Percentiles rank a stretch among this genome's conserved stretches.
Conservation (phyloP, 1,140 invertebrate species). For the Drosophila bifasciata region DNA sequence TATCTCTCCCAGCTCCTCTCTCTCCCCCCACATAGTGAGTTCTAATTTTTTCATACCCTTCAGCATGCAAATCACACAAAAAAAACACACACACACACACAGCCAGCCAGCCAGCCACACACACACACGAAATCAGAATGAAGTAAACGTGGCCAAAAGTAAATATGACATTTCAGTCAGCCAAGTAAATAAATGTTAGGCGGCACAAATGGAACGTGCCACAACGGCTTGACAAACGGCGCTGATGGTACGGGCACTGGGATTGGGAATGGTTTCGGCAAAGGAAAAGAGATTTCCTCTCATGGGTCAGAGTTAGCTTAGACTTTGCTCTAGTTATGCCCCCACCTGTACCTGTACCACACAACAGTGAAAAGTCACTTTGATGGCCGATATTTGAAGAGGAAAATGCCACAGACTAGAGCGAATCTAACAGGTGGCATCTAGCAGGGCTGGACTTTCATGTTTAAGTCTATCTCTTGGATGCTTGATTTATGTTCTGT, state of each 20-base stretch:
- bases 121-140: slow-evolving; percentile 39
- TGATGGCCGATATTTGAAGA: slow-evolving; percentile 13
- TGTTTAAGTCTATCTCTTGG: too few species aligned
- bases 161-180: slow-evolving; percentile 61
- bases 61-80: slow-evolving; percentile 73
- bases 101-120: too few species aligned
- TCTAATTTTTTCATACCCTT: slow-evolving; percentile 61
- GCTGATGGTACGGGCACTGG: too few species aligned
- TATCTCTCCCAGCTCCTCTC: slow-evolving; percentile 5
- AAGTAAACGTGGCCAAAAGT: slow-evolving; percentile 65
- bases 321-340: too few species aligned
- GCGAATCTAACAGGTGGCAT: too few species aligned
- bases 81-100: slow-evolving; percentile 33
- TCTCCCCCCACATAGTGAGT: slow-evolving; percentile 25
- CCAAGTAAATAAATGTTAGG: slow-evolving; percentile 71
- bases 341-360: slow-evolving; percentile 1
- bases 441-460: too few species aligned
- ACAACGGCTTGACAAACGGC: slow-evolving; percentile 46
- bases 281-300: too few species aligned
- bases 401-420: not conserved
- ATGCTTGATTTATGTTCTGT: too few species aligned
- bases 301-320: too few species aligned
- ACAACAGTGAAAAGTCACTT: slow-evolving; percentile 51
- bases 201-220: slow-evolving; percentile 72
- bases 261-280: too few species aligned